A percentile compares a stretch with the other conserved stretches of the same genome.
Evolutionary conservation across 92 coral and sea anemone genomes (phyloP).

Genomic region (Porites cylindrica): DNA sequence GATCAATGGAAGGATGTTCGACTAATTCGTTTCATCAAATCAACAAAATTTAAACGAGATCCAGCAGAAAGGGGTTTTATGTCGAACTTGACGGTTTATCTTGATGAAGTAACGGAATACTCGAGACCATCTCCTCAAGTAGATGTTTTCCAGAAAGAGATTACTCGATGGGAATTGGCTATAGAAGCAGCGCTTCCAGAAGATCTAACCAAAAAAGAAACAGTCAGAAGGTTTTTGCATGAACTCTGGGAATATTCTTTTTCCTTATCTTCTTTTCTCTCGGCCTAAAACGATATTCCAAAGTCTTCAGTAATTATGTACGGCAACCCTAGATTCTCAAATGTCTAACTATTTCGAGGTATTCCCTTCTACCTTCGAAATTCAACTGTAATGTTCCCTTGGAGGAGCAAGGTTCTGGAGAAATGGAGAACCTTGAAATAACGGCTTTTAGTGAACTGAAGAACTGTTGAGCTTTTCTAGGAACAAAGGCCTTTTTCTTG

Average conservation of each 20-base stretch:
- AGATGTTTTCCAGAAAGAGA: conserved; percentile 67
- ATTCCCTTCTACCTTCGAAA: too few species aligned
- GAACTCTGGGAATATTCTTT: conserved; percentile 84
- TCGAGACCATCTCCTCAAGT: conserved; percentile 75
- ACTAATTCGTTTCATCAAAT: conserved; percentile 76
- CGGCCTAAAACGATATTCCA: background rate
- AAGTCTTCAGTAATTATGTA: too few species aligned
- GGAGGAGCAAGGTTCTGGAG: too few species aligned
- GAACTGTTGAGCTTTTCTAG: too few species aligned
- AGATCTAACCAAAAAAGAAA: conserved; percentile 60
- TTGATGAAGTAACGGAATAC: conserved; percentile 81
- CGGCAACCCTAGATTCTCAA: too few species aligned
- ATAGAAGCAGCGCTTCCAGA: conserved; percentile 71
- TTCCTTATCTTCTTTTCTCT: conserved; percentile 69
- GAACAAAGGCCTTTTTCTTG: too few species aligned
- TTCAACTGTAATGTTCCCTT: too few species aligned
- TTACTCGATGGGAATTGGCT: conserved; percentile 83
- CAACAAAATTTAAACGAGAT: conserved; percentile 43
- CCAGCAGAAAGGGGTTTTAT: background rate
- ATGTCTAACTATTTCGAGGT: too few species aligned
- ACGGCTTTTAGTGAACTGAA: too few species aligned
- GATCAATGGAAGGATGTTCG: conserved; percentile 90
- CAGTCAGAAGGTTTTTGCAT: conserved; percentile 66
- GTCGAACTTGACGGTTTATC: conserved; percentile 38
- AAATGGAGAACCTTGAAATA: too few species aligned